Percentiles rank a stretch among this genome's conserved stretches.
Evolutionary conservation across 2,888 invertebrate genomes (phyloP).

Genomic region (Drosophila pegasa): DNA sequence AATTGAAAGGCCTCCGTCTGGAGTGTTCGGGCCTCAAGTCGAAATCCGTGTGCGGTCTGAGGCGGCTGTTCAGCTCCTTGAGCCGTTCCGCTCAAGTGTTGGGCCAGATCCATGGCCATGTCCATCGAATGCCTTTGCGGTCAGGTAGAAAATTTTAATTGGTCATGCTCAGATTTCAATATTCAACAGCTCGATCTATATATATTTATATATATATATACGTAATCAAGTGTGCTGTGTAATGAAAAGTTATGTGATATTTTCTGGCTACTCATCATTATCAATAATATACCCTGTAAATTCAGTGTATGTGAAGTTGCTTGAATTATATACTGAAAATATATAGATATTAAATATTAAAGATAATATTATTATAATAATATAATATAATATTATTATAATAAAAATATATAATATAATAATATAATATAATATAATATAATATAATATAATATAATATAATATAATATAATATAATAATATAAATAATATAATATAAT

Average conservation of each 20-base stretch:
- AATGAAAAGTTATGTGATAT: conserved; percentile 62
- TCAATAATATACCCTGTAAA: conserved; percentile 22
- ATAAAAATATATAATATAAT: too few species aligned
- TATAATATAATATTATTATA: too few species aligned
- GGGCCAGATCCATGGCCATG: conserved; percentile 35
- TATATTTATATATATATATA: conserved; percentile 23
- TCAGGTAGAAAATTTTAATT: conserved; percentile 70
- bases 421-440: too few species aligned
- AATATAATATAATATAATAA: too few species aligned
- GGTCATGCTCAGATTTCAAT: conserved; percentile 58
- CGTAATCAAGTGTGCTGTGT: conserved; percentile 40
- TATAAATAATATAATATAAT: too few species aligned
- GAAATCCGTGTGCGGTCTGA: conserved; percentile 45
- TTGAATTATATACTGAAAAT: too few species aligned
- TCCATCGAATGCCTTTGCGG: conserved; percentile 33
- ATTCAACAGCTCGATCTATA: conserved; percentile 21
- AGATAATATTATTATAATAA: too few species aligned
- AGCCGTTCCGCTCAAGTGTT: conserved; percentile 32
- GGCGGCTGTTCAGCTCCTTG: conserved; percentile 24
- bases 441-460: too few species aligned
- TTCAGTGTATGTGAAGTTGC: not conserved
- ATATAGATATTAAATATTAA: too few species aligned
- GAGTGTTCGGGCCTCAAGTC: conserved; percentile 1
- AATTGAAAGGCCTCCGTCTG: conserved; percentile 42
- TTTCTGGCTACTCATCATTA: conserved; percentile 71